A percentile compares a stretch with the other conserved stretches of the same genome.
Evolutionary conservation across 2,888 invertebrate genomes (phyloP).

Genomic region (Tipula helvola): DNA sequence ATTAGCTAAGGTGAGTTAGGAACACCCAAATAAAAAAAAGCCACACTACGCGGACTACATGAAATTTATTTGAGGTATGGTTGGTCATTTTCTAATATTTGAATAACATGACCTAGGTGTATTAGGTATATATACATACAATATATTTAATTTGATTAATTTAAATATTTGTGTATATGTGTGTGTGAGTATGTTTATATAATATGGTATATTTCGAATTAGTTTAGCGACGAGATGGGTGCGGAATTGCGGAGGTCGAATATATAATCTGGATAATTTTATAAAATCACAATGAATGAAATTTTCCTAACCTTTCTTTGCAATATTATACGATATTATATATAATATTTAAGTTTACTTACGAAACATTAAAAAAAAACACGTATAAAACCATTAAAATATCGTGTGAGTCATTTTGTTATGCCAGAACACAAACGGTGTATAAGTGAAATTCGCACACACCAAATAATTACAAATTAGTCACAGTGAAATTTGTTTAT

Average conservation of each 20-base stretch:
- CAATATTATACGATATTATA: too few relatives aligned
- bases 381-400: too few relatives aligned
- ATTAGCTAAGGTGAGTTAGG: background rate
- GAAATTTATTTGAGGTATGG: background rate
- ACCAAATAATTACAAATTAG: background rate
- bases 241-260: background rate
- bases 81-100: background rate
- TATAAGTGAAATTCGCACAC: background rate
- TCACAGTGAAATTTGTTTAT: background rate
- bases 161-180: background rate
- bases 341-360: too few relatives aligned
- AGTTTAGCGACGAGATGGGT: background rate
- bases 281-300: background rate
- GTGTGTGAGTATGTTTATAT: background rate
- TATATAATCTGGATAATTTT: background rate
- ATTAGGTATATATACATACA: background rate
- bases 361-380: too few relatives aligned
- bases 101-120: background rate
- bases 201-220: too few relatives aligned
- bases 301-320: background rate
- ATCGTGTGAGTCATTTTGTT: background rate
- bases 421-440: background rate
- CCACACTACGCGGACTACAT: background rate
- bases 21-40: background rate
- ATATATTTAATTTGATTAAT: background rate